Evolutionary conservation across 2,888 invertebrate species (phyloP).

Genomic region (Willowsia nigromaculata): DNA sequence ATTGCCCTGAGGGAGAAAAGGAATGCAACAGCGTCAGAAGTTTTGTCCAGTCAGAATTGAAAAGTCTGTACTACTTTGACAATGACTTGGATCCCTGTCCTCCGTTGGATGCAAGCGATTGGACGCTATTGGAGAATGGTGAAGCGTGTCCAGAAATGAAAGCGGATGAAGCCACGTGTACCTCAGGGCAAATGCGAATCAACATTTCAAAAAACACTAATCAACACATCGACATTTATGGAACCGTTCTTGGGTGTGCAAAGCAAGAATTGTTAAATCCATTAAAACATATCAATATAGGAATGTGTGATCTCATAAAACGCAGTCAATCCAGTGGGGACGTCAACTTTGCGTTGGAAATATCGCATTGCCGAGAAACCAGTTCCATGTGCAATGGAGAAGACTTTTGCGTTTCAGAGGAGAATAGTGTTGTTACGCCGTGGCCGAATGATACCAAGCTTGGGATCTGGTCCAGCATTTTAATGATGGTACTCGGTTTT

Average conservation of each 20-base stretch:
- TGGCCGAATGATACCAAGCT: slow-evolving; percentile 60
- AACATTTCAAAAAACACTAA: slow-evolving; percentile 39
- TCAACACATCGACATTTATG: slow-evolving; percentile 53
- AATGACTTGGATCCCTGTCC: slow-evolving; percentile 73
- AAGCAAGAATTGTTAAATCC: slow-evolving; percentile 53
- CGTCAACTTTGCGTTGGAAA: slow-evolving; percentile 56
- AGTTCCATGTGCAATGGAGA: slow-evolving; percentile 61
- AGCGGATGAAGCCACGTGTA: slow-evolving; percentile 73
- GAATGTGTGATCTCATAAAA: slow-evolving; percentile 46
- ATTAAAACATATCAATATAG: slow-evolving; percentile 26
- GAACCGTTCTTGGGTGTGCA: slow-evolving; percentile 76
- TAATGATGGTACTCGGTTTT: slow-evolving; percentile 69
- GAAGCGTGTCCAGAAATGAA: slow-evolving; percentile 48
- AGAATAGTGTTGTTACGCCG: slow-evolving; percentile 69
- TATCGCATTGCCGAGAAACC: slow-evolving; percentile 74
- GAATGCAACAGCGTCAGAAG: slow-evolving; percentile 60
- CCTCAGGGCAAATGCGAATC: slow-evolving; percentile 73
- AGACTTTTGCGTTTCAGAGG: slow-evolving; percentile 71
- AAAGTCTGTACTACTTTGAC: slow-evolving; percentile 69
- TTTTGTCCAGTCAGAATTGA: slow-evolving; percentile 57
- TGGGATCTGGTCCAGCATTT: slow-evolving; percentile 69
- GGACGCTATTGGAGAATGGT: slow-evolving; percentile 59
- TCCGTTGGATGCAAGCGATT: slow-evolving; percentile 54
- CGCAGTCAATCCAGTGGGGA: background rate
- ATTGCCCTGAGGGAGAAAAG: slow-evolving; percentile 60